Evolutionary conservation across 53 echinoderm and acorn worm genomes (phyloP).

Genomic region (Astropecten irregularis): DNA sequence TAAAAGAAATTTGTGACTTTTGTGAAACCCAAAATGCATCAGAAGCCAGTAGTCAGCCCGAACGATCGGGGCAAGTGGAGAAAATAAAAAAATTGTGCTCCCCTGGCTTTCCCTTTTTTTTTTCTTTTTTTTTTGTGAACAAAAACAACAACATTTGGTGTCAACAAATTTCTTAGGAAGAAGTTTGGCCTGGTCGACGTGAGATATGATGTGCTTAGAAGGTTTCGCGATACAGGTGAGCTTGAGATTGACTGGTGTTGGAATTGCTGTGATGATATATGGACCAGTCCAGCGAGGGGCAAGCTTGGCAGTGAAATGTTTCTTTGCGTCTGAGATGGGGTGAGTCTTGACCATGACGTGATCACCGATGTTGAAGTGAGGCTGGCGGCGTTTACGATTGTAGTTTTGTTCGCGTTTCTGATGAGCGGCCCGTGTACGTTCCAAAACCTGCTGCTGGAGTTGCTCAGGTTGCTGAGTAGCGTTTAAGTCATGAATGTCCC

Average conservation of each 20-base stretch:
- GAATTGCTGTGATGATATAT: background rate
- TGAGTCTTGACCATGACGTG: conserved; percentile 33
- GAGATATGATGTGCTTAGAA: background rate
- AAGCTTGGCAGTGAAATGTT: conserved; percentile 32
- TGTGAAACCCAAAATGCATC: too few relatives aligned
- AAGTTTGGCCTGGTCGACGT: background rate
- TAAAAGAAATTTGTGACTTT: too few relatives aligned
- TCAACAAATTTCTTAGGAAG: too few relatives aligned
- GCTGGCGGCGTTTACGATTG: background rate
- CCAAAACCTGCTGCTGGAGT: background rate
- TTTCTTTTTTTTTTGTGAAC: too few relatives aligned
- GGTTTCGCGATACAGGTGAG: background rate
- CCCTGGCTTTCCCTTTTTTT: too few relatives aligned
- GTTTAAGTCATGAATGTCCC: background rate
- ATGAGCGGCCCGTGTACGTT: background rate
- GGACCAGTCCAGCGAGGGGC: conserved; percentile 58
- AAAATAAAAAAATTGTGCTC: too few relatives aligned
- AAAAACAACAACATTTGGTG: too few relatives aligned
- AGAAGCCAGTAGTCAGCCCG: too few relatives aligned
- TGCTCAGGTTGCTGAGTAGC: background rate
- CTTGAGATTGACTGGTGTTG: conserved; percentile 38
- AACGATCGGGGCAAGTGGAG: too few relatives aligned
- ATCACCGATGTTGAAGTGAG: conserved; percentile 21
- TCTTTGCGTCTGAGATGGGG: conserved; percentile 20
- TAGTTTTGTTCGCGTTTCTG: background rate